Base-by-base conservation (phyloP, 2,888 invertebrate species). In the Heliconius aoede region DNA sequence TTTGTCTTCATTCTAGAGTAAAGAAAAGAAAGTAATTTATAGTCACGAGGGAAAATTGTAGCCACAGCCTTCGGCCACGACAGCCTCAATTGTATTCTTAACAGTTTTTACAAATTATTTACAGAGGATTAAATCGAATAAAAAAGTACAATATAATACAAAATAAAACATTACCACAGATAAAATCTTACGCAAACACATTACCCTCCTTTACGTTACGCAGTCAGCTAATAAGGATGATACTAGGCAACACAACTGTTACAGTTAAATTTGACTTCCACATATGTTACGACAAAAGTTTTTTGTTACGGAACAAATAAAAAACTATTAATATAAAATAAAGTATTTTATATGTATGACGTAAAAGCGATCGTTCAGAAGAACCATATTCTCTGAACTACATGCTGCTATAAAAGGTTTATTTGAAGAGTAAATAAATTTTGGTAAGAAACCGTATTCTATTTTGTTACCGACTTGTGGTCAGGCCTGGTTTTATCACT, bases 251-350 rank as follows among this genome's bases (percentile, higher is more conserved):
- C 4, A 32, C 11, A 65, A 36, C 36, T 1, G n/a, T 32, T 3
- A 36, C n/a, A 15, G 3, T 36, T 24, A 21, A 1, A 51, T 51
- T 51, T 51, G 68, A 69, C 51, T 30, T 2, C 30, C n/a, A 51
- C 8, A 51, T 68, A n/a, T n/a, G 28, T 69, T 69, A 69, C 69
- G 69, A 69, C 30, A 30, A 69, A 69, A 55, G 24, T 69, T 69
- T 55, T 36, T 69, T 32, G 69, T 69, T 55, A 24, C 24, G 3
- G 55, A 69, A 55, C n/a, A 32, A 55, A 69, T 55, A 55, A 69
- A 69, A 55, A 69, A 69, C 69, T 69, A 55, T 69, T 69, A 69
- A n/a, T 32, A 69, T 69, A 55, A 55, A 69, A 55, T 69, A 55
- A 55, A 69, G 30, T 69, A 55, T 30, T 69, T 69, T 69, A 55